Evolutionary conservation across 2,113 vertebrate genomes (phyloP), one percentile per base, ranked within the genome.

Genomic region (Miniopterus natalensis): DNA sequence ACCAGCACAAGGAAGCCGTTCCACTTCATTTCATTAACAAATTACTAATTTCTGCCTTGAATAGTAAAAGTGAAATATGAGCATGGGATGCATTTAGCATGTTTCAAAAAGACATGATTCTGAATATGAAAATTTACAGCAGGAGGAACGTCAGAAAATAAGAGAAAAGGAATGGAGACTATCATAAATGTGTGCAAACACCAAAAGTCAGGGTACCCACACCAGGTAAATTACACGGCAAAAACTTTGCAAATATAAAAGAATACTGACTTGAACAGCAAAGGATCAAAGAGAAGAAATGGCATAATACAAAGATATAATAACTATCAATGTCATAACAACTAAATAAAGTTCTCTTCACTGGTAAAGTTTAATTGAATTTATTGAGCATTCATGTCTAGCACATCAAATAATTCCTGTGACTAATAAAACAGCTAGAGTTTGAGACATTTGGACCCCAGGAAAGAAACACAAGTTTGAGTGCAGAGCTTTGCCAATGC

Each of bases 181-280:
- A 55, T 3, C 14, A 51, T 20, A 87, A 89, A 93, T 42, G 79
- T 87, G 23, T 25, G 25, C 13, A 65, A 87, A 88, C 8, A 88
- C 2, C 17, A 85, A 21, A 83, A 84, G 36, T 63, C 36, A 68
- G 51, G 36, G 5, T 57, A 81, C 53, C 61, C 71, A 42, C 12
- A 47, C 2, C 29, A 29, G 15, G 36, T 29, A 92, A 84, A 74
- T 75, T 31, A 13, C 9, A 47, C 47, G 49, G 29, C 8, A 77
- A 91, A 88, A 79, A 42, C 9, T 1, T n/a, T 42, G 4, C 6
- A 53, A 77, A 90, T 88, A 40, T 78, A 27, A 93, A 94, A 91
- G 21, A 81, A 59, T n/a, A 23, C 10, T 70, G 25, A 31, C 36
- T 81, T 91, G 27, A 5, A 80, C 5, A 45, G 2, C 3, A 40